Conservation (phyloP, 2,888 invertebrate species). For the Clunio marinus region DNA sequence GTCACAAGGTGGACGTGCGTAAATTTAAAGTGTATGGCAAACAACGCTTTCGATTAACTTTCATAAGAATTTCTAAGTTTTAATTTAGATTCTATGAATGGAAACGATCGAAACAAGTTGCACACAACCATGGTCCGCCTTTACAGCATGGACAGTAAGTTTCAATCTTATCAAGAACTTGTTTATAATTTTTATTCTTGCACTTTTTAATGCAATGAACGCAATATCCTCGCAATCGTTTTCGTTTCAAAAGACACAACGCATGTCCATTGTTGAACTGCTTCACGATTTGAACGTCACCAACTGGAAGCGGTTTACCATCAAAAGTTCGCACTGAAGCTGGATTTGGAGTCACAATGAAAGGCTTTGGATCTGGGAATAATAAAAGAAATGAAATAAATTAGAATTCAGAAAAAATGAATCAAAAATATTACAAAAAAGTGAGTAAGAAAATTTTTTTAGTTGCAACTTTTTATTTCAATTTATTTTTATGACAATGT, state of each 20-base stretch:
- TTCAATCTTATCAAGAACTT: constrained; percentile 44
- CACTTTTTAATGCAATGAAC: constrained; percentile 47
- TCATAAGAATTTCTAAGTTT: too few relatives aligned
- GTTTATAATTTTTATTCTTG: constrained; percentile 40
- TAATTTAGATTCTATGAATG: too few relatives aligned
- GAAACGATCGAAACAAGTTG: constrained; percentile 45
- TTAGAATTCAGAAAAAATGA: background rate
- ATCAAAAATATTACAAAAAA: constrained; percentile 10
- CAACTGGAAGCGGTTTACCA: constrained; percentile 3
- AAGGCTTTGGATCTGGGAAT: background rate
- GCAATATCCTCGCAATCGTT: constrained; percentile 48
- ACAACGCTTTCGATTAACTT: too few relatives aligned
- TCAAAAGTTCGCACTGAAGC: constrained; percentile 19
- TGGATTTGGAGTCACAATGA: background rate
- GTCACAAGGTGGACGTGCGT: too few relatives aligned
- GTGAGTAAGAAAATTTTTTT: background rate
- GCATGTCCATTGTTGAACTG: constrained; percentile 44
- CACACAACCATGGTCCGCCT: constrained; percentile 50
- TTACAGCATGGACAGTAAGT: constrained; percentile 50
- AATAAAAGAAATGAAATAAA: background rate
- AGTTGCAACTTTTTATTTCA: constrained; percentile 8
- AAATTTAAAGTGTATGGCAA: too few relatives aligned
- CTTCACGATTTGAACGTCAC: constrained; percentile 20
- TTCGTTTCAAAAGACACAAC: constrained; percentile 46
- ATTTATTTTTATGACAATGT: constrained; percentile 47